phyloP scores from a whole-genome alignment of 2,113 vertebrate genomes.

The Xiphophorus maculatus region DNA sequence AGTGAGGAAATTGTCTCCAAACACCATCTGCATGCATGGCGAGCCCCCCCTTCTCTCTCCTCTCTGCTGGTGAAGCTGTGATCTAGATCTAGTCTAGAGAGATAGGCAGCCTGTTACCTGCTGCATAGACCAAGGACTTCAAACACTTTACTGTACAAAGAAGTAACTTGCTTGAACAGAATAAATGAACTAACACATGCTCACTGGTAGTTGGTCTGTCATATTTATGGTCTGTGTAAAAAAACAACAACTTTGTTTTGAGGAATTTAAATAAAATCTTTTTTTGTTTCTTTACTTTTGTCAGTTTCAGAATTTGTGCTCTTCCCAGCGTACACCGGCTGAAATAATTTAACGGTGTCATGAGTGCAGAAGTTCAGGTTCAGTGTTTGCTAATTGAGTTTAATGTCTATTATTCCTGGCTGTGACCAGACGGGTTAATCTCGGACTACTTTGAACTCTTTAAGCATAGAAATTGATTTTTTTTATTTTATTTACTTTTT shows the following conservation, averaged over 20 bases:
- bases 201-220: slow-evolving; percentile 77
- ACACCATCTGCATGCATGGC: slow-evolving; percentile 25
- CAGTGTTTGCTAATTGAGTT: no score
- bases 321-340: no score
- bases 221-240: slow-evolving; percentile 75
- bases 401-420: not conserved
- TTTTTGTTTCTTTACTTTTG: slow-evolving; percentile 75
- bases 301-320: slow-evolving; percentile 24
- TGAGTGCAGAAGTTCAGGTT: not conserved
- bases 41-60: slow-evolving; percentile 11
- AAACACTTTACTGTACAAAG: slow-evolving; percentile 73
- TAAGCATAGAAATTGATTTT: no score
- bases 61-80: slow-evolving; percentile 53
- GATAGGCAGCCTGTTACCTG: slow-evolving; percentile 71
- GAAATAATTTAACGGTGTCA: not conserved
- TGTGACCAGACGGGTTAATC: not conserved
- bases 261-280: slow-evolving; percentile 80
- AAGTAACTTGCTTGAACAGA: slow-evolving; percentile 72
- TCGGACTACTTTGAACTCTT: no score
- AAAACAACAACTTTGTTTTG: slow-evolving; percentile 64
- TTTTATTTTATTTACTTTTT: no score
- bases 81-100: slow-evolving; percentile 77
- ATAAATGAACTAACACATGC: slow-evolving; percentile 80
- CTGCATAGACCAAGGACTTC: slow-evolving; percentile 78
- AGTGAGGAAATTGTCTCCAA: slow-evolving; percentile 27